Base-by-base conservation (phyloP, 2,888 invertebrate genomes). In the Endomychus coccineus region DNA sequence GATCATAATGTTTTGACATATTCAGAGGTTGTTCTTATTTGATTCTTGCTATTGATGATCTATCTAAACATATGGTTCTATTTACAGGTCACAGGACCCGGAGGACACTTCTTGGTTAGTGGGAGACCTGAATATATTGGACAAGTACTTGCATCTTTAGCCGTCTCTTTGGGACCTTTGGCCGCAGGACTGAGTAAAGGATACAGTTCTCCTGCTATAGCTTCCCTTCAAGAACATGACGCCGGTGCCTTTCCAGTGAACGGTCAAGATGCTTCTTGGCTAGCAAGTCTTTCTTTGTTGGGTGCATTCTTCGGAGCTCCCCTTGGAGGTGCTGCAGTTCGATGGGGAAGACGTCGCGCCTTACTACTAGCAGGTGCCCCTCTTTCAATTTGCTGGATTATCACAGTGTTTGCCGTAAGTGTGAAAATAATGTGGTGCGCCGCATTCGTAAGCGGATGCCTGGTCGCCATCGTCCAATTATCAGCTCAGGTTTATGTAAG, bases 371-470 rank as follows among this genome's bases (percentile, higher is more conserved):
- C 83, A 3, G 82, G 84, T 1, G 72, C 82, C 1, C 86, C 87
- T 0, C 75, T 86, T 62, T 81, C 83, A 28, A 69, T 79, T 2
- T 83, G 87, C 37, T 92, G 90, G 89, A 68, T 87, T 34, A 69
- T 84, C 16, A 88, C 90, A 0, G 82, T 83, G 2, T 74, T 83
- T 42, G 83, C 87, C 9, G 80, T 78, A 22, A 79, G 80, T 27
- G 82, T 87, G 5, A 74, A 81, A 54, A 75, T 84, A 67, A 82
- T 91, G 74, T 86, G 84, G 65, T 71, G 81, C 50, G 87, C 89
- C 0, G 83, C 91, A 35, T 84, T 90, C 59, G 65, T 88, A 39
- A 88, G 86, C 27, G 92, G 91, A 3, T 63, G 65, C 37, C 54
- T 66, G 14, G 64, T 66, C n/a, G 64, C 66, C 9, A 61, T 66